A percentile compares a stretch with the other conserved stretches of the same genome.
Evolutionary conservation across 2,113 vertebrate species (phyloP).

Genomic region (pig (Sus scrofa)): T2T-Sscrofa CM000818.6:32438001-32438500

Average conservation of each 20-base stretch:
- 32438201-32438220: background rate
- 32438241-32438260: background rate
- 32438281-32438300: background rate
- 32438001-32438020: too few relatives aligned
- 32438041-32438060: background rate
- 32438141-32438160: background rate
- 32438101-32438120: background rate
- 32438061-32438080: background rate
- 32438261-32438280: background rate
- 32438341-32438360: background rate
- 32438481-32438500: background rate
- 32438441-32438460: background rate
- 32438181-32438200: background rate
- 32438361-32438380: background rate
- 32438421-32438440: background rate
- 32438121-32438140: background rate
- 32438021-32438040: too few relatives aligned
- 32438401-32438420: background rate
- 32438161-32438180: background rate
- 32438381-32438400: background rate
- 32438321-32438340: background rate
- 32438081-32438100: background rate
- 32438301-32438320: background rate
- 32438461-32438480: background rate
- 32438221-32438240: background rate